Conservation (phyloP, 2,888 invertebrate species). For the Tipula lateralis region DNA sequence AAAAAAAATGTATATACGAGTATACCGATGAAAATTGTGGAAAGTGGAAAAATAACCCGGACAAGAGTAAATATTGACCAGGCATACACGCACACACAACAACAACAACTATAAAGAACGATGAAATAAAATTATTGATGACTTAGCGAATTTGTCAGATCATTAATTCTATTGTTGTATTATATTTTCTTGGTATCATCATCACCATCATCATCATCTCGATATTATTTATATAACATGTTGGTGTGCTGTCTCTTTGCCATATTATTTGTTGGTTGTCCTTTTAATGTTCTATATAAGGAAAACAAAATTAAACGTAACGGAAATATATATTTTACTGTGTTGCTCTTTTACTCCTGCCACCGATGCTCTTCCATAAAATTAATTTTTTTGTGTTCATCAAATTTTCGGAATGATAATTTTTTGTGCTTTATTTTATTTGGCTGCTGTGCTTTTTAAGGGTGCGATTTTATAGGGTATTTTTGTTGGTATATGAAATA, state of each 20-base stretch:
- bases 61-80: conserved; percentile 4
- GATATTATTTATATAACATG: background rate
- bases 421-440: conserved; percentile 14
- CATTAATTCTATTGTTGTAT: conserved; percentile 19
- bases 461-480: conserved; percentile 1
- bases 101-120: background rate
- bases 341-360: background rate
- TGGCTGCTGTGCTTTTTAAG: conserved; percentile 19
- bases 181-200: conserved; percentile 24
- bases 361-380: background rate
- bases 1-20: background rate
- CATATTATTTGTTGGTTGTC: background rate
- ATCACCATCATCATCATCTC: background rate
- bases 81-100: background rate
- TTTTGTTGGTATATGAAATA: background rate
- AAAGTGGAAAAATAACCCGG: background rate
- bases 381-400: conserved; percentile 12
- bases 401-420: conserved; percentile 14
- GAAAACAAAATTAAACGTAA: background rate
- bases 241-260: background rate
- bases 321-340: conserved; percentile 19
- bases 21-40: background rate
- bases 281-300: background rate
- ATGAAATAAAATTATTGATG: conserved; percentile 24
- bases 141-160: conserved; percentile 24